Conservation (phyloP, 2,113 vertebrate species). For the Ammodytes marinus region DNA sequence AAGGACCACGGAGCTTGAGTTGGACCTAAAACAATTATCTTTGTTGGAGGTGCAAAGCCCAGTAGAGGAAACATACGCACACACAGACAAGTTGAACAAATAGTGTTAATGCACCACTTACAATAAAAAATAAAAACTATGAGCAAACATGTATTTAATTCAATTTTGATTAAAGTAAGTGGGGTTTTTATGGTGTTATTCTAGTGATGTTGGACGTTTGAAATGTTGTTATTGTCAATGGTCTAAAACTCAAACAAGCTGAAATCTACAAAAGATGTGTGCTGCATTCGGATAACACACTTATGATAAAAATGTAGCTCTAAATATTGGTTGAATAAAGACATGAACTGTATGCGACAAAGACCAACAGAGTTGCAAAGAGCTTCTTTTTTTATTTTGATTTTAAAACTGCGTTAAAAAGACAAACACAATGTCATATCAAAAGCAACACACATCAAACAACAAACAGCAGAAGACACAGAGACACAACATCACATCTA, state of each 20-base stretch:
- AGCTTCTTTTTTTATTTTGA: constrained; percentile 73
- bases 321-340: constrained; percentile 12
- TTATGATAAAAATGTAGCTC: constrained; percentile 22
- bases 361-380: constrained; percentile 70
- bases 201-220: neutral
- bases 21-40: neutral
- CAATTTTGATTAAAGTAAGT: neutral
- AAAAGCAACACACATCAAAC: constrained; percentile 71
- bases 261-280: neutral
- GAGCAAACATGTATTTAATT: neutral
- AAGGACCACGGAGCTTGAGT: neutral
- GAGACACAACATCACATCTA: constrained; percentile 65
- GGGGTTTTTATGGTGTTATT: neutral
- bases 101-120: neutral
- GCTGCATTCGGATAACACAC: neutral
- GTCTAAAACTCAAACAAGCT: neutral
- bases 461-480: constrained; percentile 70
- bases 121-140: neutral
- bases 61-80: constrained; percentile 61
- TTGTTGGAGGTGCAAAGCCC: constrained; percentile 53
- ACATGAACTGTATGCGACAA: constrained; percentile 66
- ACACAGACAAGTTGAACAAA: constrained; percentile 59
- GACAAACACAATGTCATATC: constrained; percentile 65
- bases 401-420: constrained; percentile 76
- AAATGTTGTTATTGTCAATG: neutral